Base-by-base conservation (phyloP, 2,113 vertebrate genomes). In the Corydoras maculifer region DNA sequence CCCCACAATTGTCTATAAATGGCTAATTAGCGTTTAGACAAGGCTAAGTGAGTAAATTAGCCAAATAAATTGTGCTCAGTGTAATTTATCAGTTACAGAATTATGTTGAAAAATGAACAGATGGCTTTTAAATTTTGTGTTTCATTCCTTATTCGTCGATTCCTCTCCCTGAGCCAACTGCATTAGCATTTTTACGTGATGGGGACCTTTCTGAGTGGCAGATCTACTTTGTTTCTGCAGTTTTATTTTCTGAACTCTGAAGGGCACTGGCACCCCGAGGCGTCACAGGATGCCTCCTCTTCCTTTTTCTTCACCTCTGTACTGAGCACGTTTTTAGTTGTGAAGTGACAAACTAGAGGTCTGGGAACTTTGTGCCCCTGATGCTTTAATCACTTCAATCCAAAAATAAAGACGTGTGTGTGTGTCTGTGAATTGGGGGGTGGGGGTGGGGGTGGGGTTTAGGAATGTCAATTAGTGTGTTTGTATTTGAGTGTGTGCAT, bases 381-480 rank as follows among this genome's bases (percentile, higher is more conserved):
- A 63, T 2, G 30, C 15, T 31, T 54, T 68, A 53, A 60, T 70
- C 72, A 67, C 8, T 15, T 53, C 53, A 5, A 1, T 12, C 13
- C 31, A 13, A 9, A 31, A 25, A 49, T 31, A 9, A 14, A 71
- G 54, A 31, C 53, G 53, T 14, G 8, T 75, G 57, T 66, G 70
- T 31, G 51, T 48, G 49, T 11, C 18, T 25, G 18, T 25, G 18
- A 25, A 25, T 25, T 7, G 32, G 32, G 32, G 32, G 32, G 32
- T 4, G 7, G 7, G 35, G 35, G 35, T 1, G 35, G 4, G 4
- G 35, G 35, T 1, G 35, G 35, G 35, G 4, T 1, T 5, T 43
- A 76, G 62, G 58, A 67, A 66, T 62, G 69, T 68, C 64, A 68
- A 57, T 67, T 63, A 62, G 51, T 3, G 69, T 62, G 57, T 48